Percentiles rank a stretch among this genome's conserved stretches.
Evolutionary conservation across 2,888 invertebrate species (phyloP).

Genomic region (Andrena hattorfiana): DNA sequence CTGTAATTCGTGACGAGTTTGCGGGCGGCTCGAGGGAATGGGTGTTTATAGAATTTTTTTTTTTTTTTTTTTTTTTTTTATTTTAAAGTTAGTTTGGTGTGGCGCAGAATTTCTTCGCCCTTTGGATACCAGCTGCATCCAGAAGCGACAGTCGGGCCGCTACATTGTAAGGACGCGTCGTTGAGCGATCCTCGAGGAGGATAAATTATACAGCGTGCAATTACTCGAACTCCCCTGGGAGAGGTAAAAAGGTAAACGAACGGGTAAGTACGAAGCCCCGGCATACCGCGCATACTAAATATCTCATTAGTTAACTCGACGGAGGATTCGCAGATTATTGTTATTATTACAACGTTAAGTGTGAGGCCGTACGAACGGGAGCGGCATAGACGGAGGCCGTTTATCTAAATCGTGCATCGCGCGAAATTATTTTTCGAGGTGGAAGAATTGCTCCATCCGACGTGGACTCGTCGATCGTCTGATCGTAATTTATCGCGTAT

Average conservation of each 20-base stretch:
- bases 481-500: slow-evolving; percentile 8
- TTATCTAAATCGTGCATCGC: slow-evolving; percentile 42
- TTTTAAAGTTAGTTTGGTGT: too few species aligned
- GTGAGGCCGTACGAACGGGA: not conserved
- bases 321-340: slow-evolving; percentile 50
- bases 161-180: slow-evolving; percentile 17
- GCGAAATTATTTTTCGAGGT: slow-evolving; percentile 21
- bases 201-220: slow-evolving; percentile 52
- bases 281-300: slow-evolving; percentile 57
- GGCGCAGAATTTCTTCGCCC: not conserved
- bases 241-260: slow-evolving; percentile 45
- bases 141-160: slow-evolving; percentile 25
- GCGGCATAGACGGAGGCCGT: not conserved
- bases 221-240: slow-evolving; percentile 36
- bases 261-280: slow-evolving; percentile 26
- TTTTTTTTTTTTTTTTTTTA: too few species aligned
- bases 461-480: not conserved
- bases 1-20: too few species aligned
- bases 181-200: slow-evolving; percentile 16
- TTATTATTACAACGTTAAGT: slow-evolving; percentile 44
- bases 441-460: slow-evolving; percentile 8
- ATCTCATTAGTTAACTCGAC: slow-evolving; percentile 56
- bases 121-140: not conserved
- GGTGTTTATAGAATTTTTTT: too few species aligned
- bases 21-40: too few species aligned